Conservation (phyloP, 2,113 vertebrate species). For the Paraplagusia blochii region DNA sequence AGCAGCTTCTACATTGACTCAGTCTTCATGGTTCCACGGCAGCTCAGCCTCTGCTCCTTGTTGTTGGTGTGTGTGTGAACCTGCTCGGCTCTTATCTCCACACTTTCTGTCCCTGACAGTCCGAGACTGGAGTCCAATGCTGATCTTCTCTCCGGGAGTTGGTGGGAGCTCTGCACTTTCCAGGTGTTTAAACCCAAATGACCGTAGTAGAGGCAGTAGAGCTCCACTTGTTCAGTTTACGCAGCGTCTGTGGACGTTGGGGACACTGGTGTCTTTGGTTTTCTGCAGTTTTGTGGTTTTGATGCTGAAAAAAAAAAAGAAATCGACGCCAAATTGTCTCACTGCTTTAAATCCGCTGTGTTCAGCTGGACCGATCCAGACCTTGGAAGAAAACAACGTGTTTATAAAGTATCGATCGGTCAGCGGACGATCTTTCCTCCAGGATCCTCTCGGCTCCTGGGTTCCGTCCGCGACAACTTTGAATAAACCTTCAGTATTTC, state of each 20-base stretch:
- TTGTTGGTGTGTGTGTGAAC: slow-evolving; percentile 15
- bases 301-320: slow-evolving; percentile 18
- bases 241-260: too few species aligned
- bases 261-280: slow-evolving; percentile 74
- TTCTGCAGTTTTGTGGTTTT: slow-evolving; percentile 54
- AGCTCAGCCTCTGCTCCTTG: slow-evolving; percentile 53
- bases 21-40: slow-evolving; percentile 65
- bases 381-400: neutral
- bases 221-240: neutral
- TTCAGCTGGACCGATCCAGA: slow-evolving; percentile 46
- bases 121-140: slow-evolving; percentile 29
- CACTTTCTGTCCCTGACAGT: slow-evolving; percentile 20
- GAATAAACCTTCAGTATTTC: neutral
- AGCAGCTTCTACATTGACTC: slow-evolving; percentile 55
- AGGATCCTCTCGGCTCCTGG: slow-evolving; percentile 43
- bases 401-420: neutral
- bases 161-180: slow-evolving; percentile 56
- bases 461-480: slow-evolving; percentile 58
- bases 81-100: slow-evolving; percentile 37
- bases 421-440: slow-evolving; percentile 20
- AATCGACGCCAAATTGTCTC: slow-evolving; percentile 59
- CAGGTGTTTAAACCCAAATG: slow-evolving; percentile 46
- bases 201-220: slow-evolving; percentile 60
- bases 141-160: slow-evolving; percentile 71
- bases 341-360: slow-evolving; percentile 55